Conservation (phyloP, 2,888 invertebrate genomes). For the Atrina japonica region DNA sequence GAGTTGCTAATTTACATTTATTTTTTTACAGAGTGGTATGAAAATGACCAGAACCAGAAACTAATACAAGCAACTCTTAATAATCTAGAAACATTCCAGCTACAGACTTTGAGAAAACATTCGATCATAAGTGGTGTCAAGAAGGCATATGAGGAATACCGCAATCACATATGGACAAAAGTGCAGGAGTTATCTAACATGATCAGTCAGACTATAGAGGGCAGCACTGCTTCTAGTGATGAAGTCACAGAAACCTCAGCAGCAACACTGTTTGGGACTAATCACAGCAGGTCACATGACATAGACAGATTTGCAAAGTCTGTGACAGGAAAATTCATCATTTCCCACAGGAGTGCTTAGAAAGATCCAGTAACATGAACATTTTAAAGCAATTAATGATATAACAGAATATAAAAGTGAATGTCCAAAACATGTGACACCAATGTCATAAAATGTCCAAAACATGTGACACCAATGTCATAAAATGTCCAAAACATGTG, state of each 20-base stretch:
- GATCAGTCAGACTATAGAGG: constrained; percentile 5
- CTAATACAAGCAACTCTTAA: constrained; percentile 12
- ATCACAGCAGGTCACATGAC: neutral
- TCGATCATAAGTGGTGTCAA: constrained; percentile 19
- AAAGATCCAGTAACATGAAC: no score
- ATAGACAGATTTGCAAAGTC: constrained; percentile 4
- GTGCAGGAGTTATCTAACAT: constrained; percentile 14
- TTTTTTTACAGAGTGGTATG: constrained; percentile 16
- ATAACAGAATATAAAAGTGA: no score
- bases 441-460: no score
- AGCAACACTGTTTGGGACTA: no score
- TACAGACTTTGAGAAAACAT: neutral
- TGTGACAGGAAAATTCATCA: constrained; percentile 1
- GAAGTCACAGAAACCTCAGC: no score
- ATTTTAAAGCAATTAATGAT: no score
- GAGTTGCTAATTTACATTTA: no score
- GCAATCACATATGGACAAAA: neutral
- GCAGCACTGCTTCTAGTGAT: no score
- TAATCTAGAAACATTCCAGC: neutral
- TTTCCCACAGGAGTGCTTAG: neutral
- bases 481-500: no score
- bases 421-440: no score
- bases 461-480: no score
- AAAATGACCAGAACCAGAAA: constrained; percentile 9
- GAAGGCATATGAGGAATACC: neutral